phyloP scores from a whole-genome alignment of 2,797 vertebrate genomes.

The Erithacus rubecula region DNA sequence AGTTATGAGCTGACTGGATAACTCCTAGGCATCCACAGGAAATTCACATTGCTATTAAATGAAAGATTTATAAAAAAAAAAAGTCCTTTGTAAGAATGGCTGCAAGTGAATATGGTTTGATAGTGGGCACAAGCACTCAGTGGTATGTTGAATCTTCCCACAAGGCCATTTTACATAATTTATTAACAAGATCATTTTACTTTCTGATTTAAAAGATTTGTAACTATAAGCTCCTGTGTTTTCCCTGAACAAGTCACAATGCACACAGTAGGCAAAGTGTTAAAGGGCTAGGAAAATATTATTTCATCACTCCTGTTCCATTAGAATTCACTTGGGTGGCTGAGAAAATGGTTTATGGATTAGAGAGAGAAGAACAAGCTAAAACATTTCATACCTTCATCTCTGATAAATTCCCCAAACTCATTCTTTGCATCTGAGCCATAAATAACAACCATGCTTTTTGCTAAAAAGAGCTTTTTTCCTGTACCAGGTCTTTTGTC shows the following conservation, averaged over 20 bases:
- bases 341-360: constrained; percentile 89
- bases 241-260: constrained; percentile 66
- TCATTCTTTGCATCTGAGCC: constrained; percentile 86
- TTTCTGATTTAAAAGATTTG: constrained; percentile 66
- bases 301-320: constrained; percentile 87
- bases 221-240: constrained; percentile 67
- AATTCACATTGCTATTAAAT: constrained; percentile 22
- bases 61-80: constrained; percentile 3
- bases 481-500: constrained; percentile 86
- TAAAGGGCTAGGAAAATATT: constrained; percentile 85
- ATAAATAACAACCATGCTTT: constrained; percentile 87
- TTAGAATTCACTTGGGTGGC: constrained; percentile 89
- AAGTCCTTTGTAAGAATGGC: constrained; percentile 16
- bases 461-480: constrained; percentile 83
- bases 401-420: constrained; percentile 88
- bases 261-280: constrained; percentile 80
- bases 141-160: constrained; percentile 53
- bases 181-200: constrained; percentile 60
- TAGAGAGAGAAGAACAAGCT: constrained; percentile 86
- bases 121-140: neutral
- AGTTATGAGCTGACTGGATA: constrained; percentile 10
- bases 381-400: constrained; percentile 88
- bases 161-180: constrained; percentile 63
- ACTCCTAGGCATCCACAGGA: constrained; percentile 38
- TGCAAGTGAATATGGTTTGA: constrained; percentile 26